These are phyloP conservation scores for Electrona antarctica DNA, from an alignment of 2,113 vertebrate genomes.

Conservation along the genomic window DNA sequence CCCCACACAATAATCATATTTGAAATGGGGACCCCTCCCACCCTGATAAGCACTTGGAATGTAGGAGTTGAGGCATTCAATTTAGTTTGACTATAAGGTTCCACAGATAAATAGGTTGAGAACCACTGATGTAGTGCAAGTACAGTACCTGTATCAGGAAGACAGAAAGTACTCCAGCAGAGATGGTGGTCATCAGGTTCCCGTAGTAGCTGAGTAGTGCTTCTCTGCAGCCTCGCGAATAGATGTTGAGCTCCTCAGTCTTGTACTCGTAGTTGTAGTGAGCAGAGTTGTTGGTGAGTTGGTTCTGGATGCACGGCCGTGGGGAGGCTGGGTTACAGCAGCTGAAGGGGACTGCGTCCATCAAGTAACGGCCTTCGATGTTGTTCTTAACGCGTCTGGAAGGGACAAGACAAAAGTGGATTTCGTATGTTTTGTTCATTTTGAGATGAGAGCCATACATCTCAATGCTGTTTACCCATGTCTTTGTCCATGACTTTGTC, in stretches of 20 bases:
- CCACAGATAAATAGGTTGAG: too few relatives aligned
- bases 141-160: conserved; percentile 80
- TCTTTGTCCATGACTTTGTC: too few relatives aligned
- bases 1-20: too few relatives aligned
- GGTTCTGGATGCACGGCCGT: conserved; percentile 82
- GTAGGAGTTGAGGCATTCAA: too few relatives aligned
- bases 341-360: conserved; percentile 85
- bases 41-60: too few relatives aligned
- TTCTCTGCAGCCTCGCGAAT: conserved; percentile 80
- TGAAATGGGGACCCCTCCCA: too few relatives aligned
- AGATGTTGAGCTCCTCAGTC: conserved; percentile 84
- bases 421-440: background rate
- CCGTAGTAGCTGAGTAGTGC: conserved; percentile 80
- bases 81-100: too few relatives aligned
- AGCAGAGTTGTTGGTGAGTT: conserved; percentile 82
- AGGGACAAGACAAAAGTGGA: background rate
- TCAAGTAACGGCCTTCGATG: conserved; percentile 82
- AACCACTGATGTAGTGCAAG: too few relatives aligned
- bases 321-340: conserved; percentile 85
- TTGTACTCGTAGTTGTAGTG: conserved; percentile 84
- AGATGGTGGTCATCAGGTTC: conserved; percentile 82
- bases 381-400: conserved; percentile 84
- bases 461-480: too few relatives aligned
- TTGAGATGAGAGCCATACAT: background rate
- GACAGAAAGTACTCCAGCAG: conserved; percentile 75